Base-by-base conservation (phyloP, 2,797 vertebrate genomes). In the Poecilia wingei region DNA sequence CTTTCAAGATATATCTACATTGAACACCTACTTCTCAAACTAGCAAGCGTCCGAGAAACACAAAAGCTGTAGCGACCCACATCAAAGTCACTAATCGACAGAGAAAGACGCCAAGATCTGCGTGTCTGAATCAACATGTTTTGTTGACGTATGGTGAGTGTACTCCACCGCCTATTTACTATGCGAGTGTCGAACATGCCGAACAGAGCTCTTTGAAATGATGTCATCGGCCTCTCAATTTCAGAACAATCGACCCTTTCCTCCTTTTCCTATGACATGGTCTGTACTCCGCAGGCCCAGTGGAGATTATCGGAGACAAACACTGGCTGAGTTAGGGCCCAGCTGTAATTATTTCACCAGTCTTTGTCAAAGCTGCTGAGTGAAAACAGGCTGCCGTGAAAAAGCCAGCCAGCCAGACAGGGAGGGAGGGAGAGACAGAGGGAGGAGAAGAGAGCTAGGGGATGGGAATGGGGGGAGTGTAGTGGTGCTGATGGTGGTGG, bases 241-340 rank as follows among this genome's bases (percentile, higher is more conserved):
- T 84, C 85, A 88, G 94, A 96, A 96, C 95, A 96, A 96, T 95
- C 88, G 83, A 64, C 94, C 85, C 91, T 90, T 95, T 95, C 95
- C 96, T 95, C 92, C 84, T 86, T 90, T 95, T 96, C 95, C 95
- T 95, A 93, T 94, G 92, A 95, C 93, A 91, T 81, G 74, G 89
- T 84, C 90, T 80, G 82, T 76, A 76, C 90, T 87, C 88, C 77
- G 77, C 82, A 51, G 79, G 82, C 81, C 88, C 73, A 79, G 83
- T 90, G 84, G 86, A 88, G 91, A 92, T 91, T 91, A 84, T 89
- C 72, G 82, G 74, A 92, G 88, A 93, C 92, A 93, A 93, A 94
- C 88, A 91, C 87, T 90, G 81, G 75, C 82, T 55, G 84, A 82
- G 84, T 92, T 92, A 82, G 81, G 84, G 88, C 85, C 85, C 90